phyloP scores from a whole-genome alignment of 2,113 vertebrate species.

The Okapia johnstoni region DNA sequence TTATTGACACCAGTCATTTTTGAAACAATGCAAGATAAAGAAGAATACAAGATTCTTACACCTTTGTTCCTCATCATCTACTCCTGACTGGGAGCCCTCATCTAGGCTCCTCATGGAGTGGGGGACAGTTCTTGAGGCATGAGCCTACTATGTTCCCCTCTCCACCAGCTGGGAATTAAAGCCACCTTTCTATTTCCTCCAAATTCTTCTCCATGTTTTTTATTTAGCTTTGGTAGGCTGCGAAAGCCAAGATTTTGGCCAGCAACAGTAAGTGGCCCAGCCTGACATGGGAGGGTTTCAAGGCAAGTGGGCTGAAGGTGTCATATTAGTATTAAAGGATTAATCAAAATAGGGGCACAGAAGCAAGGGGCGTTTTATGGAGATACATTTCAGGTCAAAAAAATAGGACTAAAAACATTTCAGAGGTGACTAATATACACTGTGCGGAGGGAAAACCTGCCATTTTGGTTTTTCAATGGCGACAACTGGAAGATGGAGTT shows the following conservation, averaged over 20 bases:
- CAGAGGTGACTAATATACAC: neutral
- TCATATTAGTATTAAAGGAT: neutral
- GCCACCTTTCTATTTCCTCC: neutral
- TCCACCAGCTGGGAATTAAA: neutral
- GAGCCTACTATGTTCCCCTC: neutral
- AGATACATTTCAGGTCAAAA: neutral
- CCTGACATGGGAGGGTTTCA: neutral
- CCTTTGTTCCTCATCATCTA: neutral
- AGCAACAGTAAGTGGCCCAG: neutral
- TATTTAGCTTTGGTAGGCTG: neutral
- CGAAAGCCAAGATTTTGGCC: neutral
- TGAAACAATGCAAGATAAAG: neutral
- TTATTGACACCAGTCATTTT: neutral
- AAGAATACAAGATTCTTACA: neutral
- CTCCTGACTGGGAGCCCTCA: neutral
- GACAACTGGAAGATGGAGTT: neutral
- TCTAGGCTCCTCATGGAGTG: neutral
- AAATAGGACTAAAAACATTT: neutral
- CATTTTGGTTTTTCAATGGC: neutral
- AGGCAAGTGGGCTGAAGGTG: neutral
- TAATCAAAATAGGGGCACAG: neutral
- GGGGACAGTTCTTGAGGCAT: neutral
- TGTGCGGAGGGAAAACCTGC: neutral
- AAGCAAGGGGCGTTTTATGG: neutral
- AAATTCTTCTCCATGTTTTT: neutral